These are phyloP conservation scores for Eumacrocentrus americanus DNA, from an alignment of 2,888 invertebrate species.

Conservation along the genomic window DNA sequence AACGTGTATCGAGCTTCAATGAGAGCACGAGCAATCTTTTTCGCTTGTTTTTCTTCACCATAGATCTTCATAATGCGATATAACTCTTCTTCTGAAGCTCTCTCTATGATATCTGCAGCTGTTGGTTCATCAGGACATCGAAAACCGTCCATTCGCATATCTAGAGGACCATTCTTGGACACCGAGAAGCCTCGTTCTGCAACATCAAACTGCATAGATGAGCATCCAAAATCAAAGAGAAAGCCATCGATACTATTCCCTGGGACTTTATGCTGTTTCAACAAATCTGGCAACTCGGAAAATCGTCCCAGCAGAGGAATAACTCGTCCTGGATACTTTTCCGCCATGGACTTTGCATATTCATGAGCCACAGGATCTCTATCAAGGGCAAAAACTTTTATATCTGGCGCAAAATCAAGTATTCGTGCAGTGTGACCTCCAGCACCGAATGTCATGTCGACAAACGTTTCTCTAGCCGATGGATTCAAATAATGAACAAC, in stretches of 20 bases:
- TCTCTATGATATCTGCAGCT: slow-evolving; percentile 86
- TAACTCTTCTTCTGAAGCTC: slow-evolving; percentile 78
- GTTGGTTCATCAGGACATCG: slow-evolving; percentile 75
- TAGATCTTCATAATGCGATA: slow-evolving; percentile 86
- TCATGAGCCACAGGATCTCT: slow-evolving; percentile 83
- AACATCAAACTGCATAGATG: slow-evolving; percentile 92
- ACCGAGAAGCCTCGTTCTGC: slow-evolving; percentile 85
- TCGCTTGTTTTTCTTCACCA: slow-evolving; percentile 88
- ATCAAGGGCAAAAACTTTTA: slow-evolving; percentile 82
- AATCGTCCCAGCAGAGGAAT: slow-evolving; percentile 86
- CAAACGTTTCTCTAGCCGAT: slow-evolving; percentile 68
- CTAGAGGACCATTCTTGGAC: slow-evolving; percentile 83
- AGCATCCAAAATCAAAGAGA: slow-evolving; percentile 92
- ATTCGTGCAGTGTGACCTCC: slow-evolving; percentile 87
- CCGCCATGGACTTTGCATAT: slow-evolving; percentile 70
- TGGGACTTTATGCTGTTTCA: slow-evolving; percentile 67
- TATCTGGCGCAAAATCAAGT: slow-evolving; percentile 69
- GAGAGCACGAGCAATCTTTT: slow-evolving; percentile 85
- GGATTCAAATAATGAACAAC: slow-evolving; percentile 74
- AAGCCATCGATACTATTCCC: slow-evolving; percentile 81
- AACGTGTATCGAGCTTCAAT: slow-evolving; percentile 82
- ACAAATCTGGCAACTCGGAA: slow-evolving; percentile 79
- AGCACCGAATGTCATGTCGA: slow-evolving; percentile 97
- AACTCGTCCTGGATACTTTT: slow-evolving; percentile 73
- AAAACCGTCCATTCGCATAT: slow-evolving; percentile 93